Conservation (phyloP, 1,140 invertebrate genomes). For the Drosophila guanche region DNA sequence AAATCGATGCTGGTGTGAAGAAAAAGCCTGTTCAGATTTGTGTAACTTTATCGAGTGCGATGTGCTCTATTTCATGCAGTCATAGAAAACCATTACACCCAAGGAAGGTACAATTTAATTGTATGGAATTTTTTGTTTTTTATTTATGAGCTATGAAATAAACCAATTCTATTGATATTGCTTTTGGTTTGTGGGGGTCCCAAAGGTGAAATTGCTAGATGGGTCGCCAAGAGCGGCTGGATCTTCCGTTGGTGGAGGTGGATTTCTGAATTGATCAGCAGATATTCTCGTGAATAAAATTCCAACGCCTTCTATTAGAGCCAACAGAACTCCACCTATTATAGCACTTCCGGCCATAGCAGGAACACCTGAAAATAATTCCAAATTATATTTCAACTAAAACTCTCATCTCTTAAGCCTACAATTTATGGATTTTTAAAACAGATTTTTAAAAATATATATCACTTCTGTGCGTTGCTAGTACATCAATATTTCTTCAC, state of each 20-base stretch:
- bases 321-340: constrained; percentile 31
- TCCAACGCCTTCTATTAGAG: constrained; percentile 36
- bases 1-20: too few relatives aligned
- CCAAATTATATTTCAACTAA: background rate
- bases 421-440: background rate
- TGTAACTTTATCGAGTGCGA: too few relatives aligned
- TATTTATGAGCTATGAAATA: too few relatives aligned
- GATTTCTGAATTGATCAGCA: constrained; percentile 35
- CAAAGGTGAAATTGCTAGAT: constrained; percentile 26
- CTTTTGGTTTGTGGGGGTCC: constrained; percentile 18
- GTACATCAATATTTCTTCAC: too few relatives aligned
- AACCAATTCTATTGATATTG: constrained; percentile 35
- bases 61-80: too few relatives aligned
- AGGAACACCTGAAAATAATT: constrained; percentile 22
- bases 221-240: constrained; percentile 32
- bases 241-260: constrained; percentile 29
- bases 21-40: too few relatives aligned
- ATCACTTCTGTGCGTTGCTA: too few relatives aligned
- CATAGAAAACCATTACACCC: too few relatives aligned
- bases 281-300: constrained; percentile 42
- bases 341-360: constrained; percentile 39
- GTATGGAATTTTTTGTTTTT: too few relatives aligned
- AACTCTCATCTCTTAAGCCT: background rate
- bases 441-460: background rate
- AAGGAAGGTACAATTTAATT: too few relatives aligned